Percentiles rank a stretch among this genome's conserved stretches.
phyloP scores from a whole-genome alignment of 2,113 vertebrate species.

The Anolis sagrei region DNA sequence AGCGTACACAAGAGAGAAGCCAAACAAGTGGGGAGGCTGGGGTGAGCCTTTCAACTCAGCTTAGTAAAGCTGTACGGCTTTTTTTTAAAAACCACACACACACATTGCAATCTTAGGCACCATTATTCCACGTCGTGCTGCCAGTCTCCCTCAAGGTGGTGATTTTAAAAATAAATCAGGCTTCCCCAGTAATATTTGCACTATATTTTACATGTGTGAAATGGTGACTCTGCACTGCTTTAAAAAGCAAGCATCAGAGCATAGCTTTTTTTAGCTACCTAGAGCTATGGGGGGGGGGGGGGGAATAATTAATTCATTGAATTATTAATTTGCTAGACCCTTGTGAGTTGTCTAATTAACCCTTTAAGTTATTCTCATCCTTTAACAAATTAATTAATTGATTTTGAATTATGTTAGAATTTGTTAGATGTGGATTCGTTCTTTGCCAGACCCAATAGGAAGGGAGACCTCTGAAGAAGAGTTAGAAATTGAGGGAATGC shows the following conservation, averaged over 20 bases:
- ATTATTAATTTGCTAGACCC: too few species aligned
- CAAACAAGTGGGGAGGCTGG: background rate
- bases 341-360: too few species aligned
- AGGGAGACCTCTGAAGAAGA: too few species aligned
- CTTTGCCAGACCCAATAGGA: too few species aligned
- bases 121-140: background rate
- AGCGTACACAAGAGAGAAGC: background rate
- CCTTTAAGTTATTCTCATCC: too few species aligned
- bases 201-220: background rate
- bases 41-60: background rate
- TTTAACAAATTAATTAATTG: too few species aligned
- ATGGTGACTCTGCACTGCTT: background rate
- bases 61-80: background rate
- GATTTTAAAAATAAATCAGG: background rate
- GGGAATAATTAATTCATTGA: too few species aligned
- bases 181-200: background rate
- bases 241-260: background rate
- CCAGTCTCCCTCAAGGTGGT: too few species aligned
- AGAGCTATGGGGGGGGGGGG: too few species aligned
- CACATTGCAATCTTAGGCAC: background rate
- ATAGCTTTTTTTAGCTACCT: background rate
- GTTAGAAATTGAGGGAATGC: too few species aligned
- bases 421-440: too few species aligned
- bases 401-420: too few species aligned
- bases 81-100: background rate